These are phyloP conservation scores for Clarias gariepinus DNA, from an alignment of 2,113 vertebrate species.

Conservation along the genomic window DNA sequence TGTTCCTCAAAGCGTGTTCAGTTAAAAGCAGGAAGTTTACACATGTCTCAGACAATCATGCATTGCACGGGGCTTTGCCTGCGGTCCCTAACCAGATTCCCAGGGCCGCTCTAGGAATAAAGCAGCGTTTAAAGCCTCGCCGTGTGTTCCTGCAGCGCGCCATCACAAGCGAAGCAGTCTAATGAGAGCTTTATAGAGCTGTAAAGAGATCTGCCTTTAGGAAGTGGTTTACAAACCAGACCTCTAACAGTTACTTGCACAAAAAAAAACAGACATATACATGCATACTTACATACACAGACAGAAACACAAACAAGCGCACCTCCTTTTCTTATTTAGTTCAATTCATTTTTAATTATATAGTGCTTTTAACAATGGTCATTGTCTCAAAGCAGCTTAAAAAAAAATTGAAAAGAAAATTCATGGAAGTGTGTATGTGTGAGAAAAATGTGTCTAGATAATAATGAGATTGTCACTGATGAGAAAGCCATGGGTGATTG, in stretches of 20 bases:
- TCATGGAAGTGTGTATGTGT: no score
- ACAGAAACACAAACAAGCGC: neutral
- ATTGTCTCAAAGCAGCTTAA: no score
- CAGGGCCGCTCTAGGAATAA: conserved; percentile 54
- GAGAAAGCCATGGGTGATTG: no score
- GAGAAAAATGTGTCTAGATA: no score
- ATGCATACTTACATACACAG: neutral
- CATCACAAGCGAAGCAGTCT: conserved; percentile 43
- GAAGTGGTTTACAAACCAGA: conserved; percentile 63
- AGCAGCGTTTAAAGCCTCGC: conserved; percentile 46
- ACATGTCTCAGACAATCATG: conserved; percentile 26
- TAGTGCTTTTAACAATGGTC: no score
- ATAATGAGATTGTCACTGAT: no score
- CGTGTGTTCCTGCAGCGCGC: conserved; percentile 50
- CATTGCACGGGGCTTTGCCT: neutral
- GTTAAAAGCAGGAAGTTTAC: conserved; percentile 37
- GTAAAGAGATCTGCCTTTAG: conserved; percentile 57
- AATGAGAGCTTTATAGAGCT: conserved; percentile 59
- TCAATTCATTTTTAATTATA: no score
- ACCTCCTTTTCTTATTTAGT: no score
- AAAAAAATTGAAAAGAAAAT: no score
- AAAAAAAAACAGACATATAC: neutral
- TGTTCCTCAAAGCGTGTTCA: conserved; percentile 3
- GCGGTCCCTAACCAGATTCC: conserved; percentile 27
- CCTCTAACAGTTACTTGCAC: conserved; percentile 40